Conservation (phyloP, 2,113 vertebrate species). For the Nicator chloris region DNA sequence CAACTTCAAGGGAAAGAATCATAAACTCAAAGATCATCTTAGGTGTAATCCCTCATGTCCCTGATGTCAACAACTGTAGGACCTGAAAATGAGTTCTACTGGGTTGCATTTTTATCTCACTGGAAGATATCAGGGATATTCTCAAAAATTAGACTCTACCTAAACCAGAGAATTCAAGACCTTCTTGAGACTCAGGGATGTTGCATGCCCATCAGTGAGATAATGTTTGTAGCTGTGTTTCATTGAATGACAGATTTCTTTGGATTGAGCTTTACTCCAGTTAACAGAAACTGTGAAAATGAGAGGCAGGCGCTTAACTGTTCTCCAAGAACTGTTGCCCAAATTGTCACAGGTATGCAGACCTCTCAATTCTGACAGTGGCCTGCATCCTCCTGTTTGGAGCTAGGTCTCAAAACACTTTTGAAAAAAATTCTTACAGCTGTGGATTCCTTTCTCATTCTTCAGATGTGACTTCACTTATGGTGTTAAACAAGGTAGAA, state of each 20-base stretch:
- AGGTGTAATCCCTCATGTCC: neutral
- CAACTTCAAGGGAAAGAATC: neutral
- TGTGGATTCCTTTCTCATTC: neutral
- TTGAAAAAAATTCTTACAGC: neutral
- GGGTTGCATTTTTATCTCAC: neutral
- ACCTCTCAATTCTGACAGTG: neutral
- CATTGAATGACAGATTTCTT: neutral
- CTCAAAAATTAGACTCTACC: neutral
- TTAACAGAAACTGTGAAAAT: neutral
- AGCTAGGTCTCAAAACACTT: neutral
- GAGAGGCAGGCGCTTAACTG: neutral
- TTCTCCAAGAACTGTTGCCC: neutral
- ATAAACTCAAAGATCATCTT: neutral
- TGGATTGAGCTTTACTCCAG: neutral
- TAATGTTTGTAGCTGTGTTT: neutral
- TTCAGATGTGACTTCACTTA: neutral
- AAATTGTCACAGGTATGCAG: neutral
- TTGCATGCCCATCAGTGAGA: neutral
- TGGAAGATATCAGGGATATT: neutral
- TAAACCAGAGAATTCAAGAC: neutral
- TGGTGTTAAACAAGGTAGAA: neutral
- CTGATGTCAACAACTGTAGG: neutral
- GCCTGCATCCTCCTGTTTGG: neutral
- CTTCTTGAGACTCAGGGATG: neutral
- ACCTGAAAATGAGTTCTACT: neutral